A percentile compares a stretch with the other conserved stretches of the same genome.
Evolutionary conservation across 2,797 vertebrate genomes (phyloP).

Genomic region (Carcharodon carcharias): DNA sequence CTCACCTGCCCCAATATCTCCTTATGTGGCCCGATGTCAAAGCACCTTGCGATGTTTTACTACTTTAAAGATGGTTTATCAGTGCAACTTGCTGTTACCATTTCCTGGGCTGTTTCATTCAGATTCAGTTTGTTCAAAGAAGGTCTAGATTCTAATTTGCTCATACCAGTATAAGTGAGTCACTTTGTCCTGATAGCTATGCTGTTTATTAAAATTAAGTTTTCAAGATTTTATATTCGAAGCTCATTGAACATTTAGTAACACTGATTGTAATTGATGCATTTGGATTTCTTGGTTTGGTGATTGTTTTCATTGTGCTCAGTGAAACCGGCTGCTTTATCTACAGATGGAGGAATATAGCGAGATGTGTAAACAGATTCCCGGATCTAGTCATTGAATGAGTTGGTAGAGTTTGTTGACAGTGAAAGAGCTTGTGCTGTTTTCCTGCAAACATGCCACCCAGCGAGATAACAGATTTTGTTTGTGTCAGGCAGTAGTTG

Average conservation of each 20-base stretch:
- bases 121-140: neutral
- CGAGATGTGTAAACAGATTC: conserved; percentile 1
- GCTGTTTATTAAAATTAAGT: neutral
- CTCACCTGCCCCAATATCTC: neutral
- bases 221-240: neutral
- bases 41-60: neutral
- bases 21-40: neutral
- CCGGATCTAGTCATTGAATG: neutral
- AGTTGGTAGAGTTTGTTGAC: neutral
- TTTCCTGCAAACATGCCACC: conserved; percentile 18
- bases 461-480: neutral
- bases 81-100: neutral
- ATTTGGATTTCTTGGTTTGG: neutral
- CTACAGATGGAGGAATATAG: neutral
- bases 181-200: neutral
- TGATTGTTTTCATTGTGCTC: neutral
- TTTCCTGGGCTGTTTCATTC: neutral
- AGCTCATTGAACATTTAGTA: neutral
- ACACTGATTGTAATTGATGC: neutral
- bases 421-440: neutral
- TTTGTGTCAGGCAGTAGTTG: neutral
- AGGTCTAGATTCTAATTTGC: neutral
- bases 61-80: neutral
- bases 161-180: neutral
- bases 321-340: neutral